These are phyloP conservation scores for Puntigrus tetrazona DNA, from an alignment of 2,113 vertebrate species.

Conservation along the genomic window DNA sequence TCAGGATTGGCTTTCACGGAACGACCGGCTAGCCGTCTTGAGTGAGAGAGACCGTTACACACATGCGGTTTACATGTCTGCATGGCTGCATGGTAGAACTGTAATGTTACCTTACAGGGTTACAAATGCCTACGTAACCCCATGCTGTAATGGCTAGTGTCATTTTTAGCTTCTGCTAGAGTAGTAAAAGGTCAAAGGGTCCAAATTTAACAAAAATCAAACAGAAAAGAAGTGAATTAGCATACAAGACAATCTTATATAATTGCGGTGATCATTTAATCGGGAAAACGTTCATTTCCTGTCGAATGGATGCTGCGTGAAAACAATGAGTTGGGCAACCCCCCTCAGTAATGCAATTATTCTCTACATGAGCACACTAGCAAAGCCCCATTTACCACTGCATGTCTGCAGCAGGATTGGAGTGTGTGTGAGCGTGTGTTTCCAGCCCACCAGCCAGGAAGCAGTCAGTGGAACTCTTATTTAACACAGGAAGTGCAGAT, in stretches of 20 bases:
- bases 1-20: conserved; percentile 61
- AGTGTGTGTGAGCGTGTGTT: conserved; percentile 27
- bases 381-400: neutral
- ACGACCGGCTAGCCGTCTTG: conserved; percentile 43
- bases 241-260: neutral
- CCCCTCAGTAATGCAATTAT: conserved; percentile 40
- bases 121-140: conserved; percentile 27
- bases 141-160: neutral
- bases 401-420: neutral
- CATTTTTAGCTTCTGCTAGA: neutral
- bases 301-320: conserved; percentile 14
- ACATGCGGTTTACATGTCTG: conserved; percentile 42
- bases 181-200: neutral
- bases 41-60: conserved; percentile 18
- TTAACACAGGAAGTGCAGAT: conserved; percentile 69
- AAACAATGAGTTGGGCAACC: conserved; percentile 26
- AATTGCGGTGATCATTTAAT: conserved; percentile 44
- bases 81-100: conserved; percentile 21
- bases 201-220: neutral
- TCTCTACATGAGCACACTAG: conserved; percentile 24
- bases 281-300: conserved; percentile 47
- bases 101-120: conserved; percentile 43
- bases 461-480: conserved; percentile 61
- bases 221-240: conserved; percentile 19
- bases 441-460: conserved; percentile 64